A percentile compares a stretch with the other conserved stretches of the same genome.
phyloP scores from a whole-genome alignment of 2,888 invertebrate genomes.

The Nephrotoma appendiculata region DNA sequence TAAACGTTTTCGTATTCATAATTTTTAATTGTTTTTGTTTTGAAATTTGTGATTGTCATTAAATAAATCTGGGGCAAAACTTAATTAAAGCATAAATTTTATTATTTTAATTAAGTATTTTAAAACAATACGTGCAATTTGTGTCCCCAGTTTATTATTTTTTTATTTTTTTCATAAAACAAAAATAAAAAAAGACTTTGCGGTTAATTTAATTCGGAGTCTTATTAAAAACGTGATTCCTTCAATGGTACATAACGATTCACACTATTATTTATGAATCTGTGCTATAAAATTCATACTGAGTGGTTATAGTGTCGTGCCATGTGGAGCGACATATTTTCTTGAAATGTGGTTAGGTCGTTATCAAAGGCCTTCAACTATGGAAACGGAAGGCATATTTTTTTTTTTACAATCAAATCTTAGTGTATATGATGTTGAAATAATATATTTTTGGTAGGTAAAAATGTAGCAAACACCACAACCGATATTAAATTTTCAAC shows the following conservation, averaged over 20 bases:
- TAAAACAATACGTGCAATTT: neutral
- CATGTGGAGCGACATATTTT: too few relatives aligned
- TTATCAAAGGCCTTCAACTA: neutral
- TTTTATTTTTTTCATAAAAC: neutral
- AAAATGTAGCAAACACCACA: neutral
- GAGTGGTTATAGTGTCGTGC: too few relatives aligned
- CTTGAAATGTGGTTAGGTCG: too few relatives aligned
- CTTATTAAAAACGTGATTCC: neutral
- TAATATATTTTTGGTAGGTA: neutral
- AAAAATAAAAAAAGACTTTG: neutral
- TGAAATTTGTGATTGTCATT: neutral
- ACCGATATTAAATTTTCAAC: neutral
- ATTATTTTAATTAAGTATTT: neutral
- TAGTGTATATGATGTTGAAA: neutral
- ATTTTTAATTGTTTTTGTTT: too few relatives aligned
- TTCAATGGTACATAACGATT: neutral
- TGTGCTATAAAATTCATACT: too few relatives aligned
- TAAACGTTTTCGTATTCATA: too few relatives aligned
- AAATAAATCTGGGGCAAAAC: neutral
- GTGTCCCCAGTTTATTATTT: neutral
- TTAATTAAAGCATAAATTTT: neutral
- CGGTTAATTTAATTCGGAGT: neutral
- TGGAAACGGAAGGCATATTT: neutral
- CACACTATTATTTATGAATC: neutral
- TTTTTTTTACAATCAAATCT: neutral